phyloP scores from a whole-genome alignment of 2,888 invertebrate genomes.

The Saturnia pavonia region DNA sequence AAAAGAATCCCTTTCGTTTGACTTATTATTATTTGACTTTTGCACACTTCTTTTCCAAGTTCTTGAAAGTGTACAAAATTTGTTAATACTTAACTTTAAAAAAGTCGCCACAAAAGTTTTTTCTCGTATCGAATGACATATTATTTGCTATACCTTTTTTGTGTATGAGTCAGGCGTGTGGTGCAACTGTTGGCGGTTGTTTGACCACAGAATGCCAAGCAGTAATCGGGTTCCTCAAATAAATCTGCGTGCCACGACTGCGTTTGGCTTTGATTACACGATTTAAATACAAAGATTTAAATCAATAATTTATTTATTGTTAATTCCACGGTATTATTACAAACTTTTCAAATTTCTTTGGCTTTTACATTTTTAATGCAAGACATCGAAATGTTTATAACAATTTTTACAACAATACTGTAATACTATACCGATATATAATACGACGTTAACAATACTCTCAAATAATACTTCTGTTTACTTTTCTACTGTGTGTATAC shows the following conservation, averaged over 20 bases:
- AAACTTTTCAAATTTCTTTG: neutral
- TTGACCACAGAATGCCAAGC: slow-evolving; percentile 19
- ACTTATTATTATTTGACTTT: too few relatives aligned
- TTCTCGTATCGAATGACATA: neutral
- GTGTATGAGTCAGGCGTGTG: slow-evolving; percentile 17
- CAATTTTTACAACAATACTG: too few relatives aligned
- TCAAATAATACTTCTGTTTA: neutral
- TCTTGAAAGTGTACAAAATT: neutral
- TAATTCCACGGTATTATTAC: neutral
- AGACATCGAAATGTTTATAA: too few relatives aligned
- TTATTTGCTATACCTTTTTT: slow-evolving; percentile 6
- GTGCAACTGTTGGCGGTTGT: slow-evolving; percentile 20
- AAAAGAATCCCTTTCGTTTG: neutral
- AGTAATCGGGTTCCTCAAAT: slow-evolving; percentile 11
- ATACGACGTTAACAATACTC: neutral
- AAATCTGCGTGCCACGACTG: neutral
- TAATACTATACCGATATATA: too few relatives aligned
- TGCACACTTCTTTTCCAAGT: neutral
- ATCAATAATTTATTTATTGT: neutral
- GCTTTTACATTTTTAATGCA: too few relatives aligned
- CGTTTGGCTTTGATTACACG: slow-evolving; percentile 14
- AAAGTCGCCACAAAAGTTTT: neutral
- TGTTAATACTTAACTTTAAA: neutral
- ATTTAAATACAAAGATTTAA: neutral
- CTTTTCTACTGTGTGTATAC: neutral